Evolutionary conservation across 37 sponge, comb jelly and placozoan species (phyloP).

Genomic region (Mnemiopsis leidyi): DNA sequence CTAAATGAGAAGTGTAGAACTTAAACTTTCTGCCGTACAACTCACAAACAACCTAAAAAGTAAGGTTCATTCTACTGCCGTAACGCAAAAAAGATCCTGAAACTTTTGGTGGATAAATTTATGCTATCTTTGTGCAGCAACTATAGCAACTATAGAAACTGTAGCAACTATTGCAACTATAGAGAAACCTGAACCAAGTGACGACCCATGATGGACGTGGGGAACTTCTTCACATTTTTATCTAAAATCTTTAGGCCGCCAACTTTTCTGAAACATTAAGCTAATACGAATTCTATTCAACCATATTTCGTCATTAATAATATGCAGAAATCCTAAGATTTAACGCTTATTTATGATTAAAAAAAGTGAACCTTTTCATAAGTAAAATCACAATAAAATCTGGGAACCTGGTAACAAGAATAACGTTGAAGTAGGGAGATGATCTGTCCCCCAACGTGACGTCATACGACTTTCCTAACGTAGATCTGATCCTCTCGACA

Average conservation of each 20-base stretch:
- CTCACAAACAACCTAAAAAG: neutral
- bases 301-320: no score
- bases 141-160: no score
- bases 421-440: conserved; percentile 7
- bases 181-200: conserved; percentile 3
- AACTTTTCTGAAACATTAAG: neutral
- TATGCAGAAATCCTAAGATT: no score
- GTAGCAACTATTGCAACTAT: no score
- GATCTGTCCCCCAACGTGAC: neutral
- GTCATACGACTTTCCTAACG: neutral
- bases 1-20: neutral
- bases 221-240: neutral
- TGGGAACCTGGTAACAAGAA: conserved; percentile 2
- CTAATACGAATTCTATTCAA: no score
- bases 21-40: neutral
- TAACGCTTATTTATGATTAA: no score
- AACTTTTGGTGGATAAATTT: no score
- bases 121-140: no score
- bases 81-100: neutral
- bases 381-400: no score
- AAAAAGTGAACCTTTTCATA: no score
- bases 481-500: neutral
- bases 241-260: neutral
- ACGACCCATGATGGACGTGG: neutral
- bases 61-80: neutral